Evolutionary conservation across 2,797 vertebrate genomes (phyloP), one percentile per base, ranked within the genome.

Genomic region (Spea hammondii): DNA sequence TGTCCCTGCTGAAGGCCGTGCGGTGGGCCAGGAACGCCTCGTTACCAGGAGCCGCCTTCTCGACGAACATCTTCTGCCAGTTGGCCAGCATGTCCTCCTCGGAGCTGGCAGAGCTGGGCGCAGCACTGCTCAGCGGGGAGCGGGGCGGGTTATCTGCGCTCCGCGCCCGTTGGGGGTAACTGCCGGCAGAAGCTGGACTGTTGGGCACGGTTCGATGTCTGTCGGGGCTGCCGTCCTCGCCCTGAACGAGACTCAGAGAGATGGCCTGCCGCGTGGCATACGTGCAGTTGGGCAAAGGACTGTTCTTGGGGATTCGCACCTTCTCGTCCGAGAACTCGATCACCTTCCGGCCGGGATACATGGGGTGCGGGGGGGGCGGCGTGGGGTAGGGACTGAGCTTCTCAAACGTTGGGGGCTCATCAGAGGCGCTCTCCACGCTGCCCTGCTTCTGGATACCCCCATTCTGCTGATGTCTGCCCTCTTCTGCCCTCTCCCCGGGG

Each of bases 321-420:
- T 97, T 97, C 85, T 98, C 97, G 64, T 98, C 97, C 0, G 96
- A 96, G 88, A 99, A 99, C 87, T 99, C 97, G 0, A 99, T 97
- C 59, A 99, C 96, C 84, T 95, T 98, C 57, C 97, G 95, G 0
- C 97, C 97, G 0, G 96, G 95, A 83, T 95, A 98, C 5, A 97
- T 91, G 0, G 95, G 92, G 84, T 96, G 89, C 5, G 93, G 93
- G 2, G 93, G 96, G 0, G 94, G 94, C 0, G 97, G 97, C 0
- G 93, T 89, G 0, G 97, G 97, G 84, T 98, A 99, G 0, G 97
- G 97, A 80, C 94, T 96, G 62, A 99, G 85, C 89, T 96, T 98
- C 85, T 98, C 96, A 13, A 95, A 96, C 51, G 96, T 89, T 0
- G 94, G 87, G 10, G 89, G 89, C 66, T 95, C 95, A 13, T 93